Evolutionary conservation across 2,797 vertebrate species (phyloP).

Genomic region (Tiaroga cobitis): DNA sequence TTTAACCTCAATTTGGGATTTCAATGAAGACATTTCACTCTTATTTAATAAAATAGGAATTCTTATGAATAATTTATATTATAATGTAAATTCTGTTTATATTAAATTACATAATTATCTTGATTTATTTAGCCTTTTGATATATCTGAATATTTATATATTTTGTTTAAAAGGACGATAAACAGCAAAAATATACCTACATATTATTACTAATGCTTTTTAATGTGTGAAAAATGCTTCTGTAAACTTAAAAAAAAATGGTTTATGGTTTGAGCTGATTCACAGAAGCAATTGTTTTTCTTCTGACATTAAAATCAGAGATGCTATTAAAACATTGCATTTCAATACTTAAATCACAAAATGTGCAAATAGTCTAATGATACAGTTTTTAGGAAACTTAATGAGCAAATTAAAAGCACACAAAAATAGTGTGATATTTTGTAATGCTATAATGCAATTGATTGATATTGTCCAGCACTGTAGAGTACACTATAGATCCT

Average conservation of each 20-base stretch:
- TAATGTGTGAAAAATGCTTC: neutral
- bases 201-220: neutral
- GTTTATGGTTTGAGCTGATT: neutral
- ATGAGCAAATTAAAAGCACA: neutral
- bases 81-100: neutral
- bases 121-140: neutral
- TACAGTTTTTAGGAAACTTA: neutral
- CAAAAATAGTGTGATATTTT: neutral
- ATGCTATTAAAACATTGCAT: neutral
- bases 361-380: neutral
- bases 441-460: neutral
- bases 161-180: neutral
- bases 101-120: neutral
- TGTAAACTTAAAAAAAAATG: too few species aligned
- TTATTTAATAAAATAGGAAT: neutral
- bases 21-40: neutral
- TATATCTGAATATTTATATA: neutral
- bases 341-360: neutral
- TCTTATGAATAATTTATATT: neutral
- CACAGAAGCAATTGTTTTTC: neutral
- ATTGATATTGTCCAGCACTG: neutral
- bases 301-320: neutral
- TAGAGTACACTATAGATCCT: neutral
- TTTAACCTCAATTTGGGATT: neutral
- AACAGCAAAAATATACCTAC: neutral